These are phyloP conservation scores for Phenganax marumi DNA, from an alignment of 92 coral and sea anemone genomes.

Conservation along the genomic window DNA sequence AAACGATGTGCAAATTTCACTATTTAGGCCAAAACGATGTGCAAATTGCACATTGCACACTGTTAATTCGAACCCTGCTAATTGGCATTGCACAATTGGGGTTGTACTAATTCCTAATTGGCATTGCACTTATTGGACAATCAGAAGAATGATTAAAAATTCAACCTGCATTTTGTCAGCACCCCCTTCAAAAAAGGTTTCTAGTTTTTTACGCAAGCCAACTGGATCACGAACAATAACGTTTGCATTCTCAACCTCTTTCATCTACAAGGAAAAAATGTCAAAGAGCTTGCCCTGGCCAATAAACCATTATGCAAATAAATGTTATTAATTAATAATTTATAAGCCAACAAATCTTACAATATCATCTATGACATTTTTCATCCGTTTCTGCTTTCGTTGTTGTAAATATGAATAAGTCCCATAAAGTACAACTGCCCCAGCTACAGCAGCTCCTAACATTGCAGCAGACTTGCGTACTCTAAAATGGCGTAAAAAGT, in stretches of 20 bases:
- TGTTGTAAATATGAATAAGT: slow-evolving; percentile 26
- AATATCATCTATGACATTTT: slow-evolving; percentile 18
- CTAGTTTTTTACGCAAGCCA: slow-evolving; percentile 74
- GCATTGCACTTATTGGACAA: background rate
- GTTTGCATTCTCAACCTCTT: slow-evolving; percentile 58
- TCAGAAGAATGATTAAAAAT: background rate
- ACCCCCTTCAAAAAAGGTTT: slow-evolving; percentile 74
- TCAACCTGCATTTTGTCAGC: slow-evolving; percentile 83
- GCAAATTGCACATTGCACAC: no score
- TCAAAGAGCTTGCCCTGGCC: no score
- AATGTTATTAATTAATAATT: background rate
- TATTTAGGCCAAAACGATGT: no score
- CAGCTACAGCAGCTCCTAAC: slow-evolving; percentile 36
- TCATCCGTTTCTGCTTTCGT: slow-evolving; percentile 1
- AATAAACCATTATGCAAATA: no score
- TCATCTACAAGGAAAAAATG: no score
- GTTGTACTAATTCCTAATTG: no score
- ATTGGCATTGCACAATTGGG: no score
- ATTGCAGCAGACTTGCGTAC: background rate
- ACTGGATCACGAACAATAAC: slow-evolving; percentile 81
- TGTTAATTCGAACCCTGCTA: no score
- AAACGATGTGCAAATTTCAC: no score
- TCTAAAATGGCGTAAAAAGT: background rate
- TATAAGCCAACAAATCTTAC: background rate
- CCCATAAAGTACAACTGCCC: slow-evolving; percentile 20